Percentiles rank a stretch among this genome's conserved stretches.
Evolutionary conservation across 2,113 vertebrate genomes (phyloP).

Genomic region (Callospermophilus lateralis): DNA sequence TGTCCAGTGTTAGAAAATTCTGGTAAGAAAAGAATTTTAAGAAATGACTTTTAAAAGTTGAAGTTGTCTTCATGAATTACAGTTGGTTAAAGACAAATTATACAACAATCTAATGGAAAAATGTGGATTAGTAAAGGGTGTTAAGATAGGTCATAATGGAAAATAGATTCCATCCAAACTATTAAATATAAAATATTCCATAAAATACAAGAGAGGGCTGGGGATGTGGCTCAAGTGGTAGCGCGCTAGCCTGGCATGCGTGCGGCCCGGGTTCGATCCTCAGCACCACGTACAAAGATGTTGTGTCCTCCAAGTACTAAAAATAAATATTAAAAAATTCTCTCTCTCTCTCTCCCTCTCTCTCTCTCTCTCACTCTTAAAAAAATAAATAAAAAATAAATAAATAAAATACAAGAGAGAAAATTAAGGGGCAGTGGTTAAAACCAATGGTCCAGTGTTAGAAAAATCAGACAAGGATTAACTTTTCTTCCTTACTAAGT

Average conservation of each 20-base stretch:
- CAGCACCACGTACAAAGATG: too few relatives aligned
- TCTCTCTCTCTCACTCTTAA: too few relatives aligned
- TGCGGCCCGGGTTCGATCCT: too few relatives aligned
- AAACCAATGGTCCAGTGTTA: background rate
- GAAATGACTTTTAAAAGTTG: background rate
- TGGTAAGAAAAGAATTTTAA: background rate
- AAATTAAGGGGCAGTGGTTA: background rate
- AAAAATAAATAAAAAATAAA: too few relatives aligned
- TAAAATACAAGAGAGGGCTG: background rate
- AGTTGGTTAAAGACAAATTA: background rate
- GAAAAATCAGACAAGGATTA: background rate
- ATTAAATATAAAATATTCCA: background rate
- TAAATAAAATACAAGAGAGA: background rate
- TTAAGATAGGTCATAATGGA: background rate
- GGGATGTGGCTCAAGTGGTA: too few relatives aligned
- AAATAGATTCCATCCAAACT: conserved; percentile 8
- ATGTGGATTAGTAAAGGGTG: background rate
- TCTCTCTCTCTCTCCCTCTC: too few relatives aligned
- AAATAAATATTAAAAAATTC: too few relatives aligned
- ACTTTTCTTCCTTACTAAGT: background rate
- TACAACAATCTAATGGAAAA: background rate
- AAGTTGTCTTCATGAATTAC: conserved; percentile 11
- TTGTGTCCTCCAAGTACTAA: too few relatives aligned
- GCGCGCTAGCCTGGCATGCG: too few relatives aligned
- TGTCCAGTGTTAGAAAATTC: background rate